phyloP scores from a whole-genome alignment of 2,113 vertebrate species.

The Oryzias celebensis region DNA sequence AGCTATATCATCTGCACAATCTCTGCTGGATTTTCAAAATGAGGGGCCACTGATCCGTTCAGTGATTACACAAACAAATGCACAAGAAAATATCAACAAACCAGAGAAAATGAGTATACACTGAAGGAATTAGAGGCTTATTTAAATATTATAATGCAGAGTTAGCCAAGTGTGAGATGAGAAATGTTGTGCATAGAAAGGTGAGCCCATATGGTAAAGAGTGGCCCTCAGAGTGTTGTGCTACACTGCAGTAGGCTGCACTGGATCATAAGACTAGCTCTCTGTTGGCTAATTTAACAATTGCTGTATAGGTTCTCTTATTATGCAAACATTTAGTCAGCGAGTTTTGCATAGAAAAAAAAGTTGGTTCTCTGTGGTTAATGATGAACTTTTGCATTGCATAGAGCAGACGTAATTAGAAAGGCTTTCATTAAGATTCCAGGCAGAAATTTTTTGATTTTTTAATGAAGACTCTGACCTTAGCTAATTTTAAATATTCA shows the following conservation, averaged over 20 bases:
- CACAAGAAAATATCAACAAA: constrained; percentile 48
- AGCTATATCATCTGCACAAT: constrained; percentile 32
- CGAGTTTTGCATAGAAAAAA: constrained; percentile 14
- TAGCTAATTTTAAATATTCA: constrained; percentile 52
- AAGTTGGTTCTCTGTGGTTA: constrained; percentile 5
- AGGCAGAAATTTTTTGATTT: constrained; percentile 12
- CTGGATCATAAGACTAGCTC: constrained; percentile 27
- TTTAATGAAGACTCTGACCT: too few species aligned
- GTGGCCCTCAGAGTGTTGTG: constrained; percentile 20
- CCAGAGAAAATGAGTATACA: constrained; percentile 41
- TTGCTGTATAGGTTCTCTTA: constrained; percentile 7
- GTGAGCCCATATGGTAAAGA: constrained; percentile 24
- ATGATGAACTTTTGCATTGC: too few species aligned
- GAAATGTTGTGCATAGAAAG: constrained; percentile 29
- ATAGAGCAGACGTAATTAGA: constrained; percentile 34
- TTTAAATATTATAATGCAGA: constrained; percentile 38
- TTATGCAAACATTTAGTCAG: not conserved
- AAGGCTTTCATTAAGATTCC: constrained; percentile 69
- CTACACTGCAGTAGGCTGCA: constrained; percentile 32
- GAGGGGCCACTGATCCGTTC: constrained; percentile 47
- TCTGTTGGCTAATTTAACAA: constrained; percentile 18
- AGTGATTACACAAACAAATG: constrained; percentile 61
- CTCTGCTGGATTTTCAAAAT: constrained; percentile 30
- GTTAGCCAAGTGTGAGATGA: constrained; percentile 54
- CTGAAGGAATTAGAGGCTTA: constrained; percentile 36